Base-by-base conservation (phyloP, 2,113 vertebrate genomes). In the Blennius ocellaris region DNA sequence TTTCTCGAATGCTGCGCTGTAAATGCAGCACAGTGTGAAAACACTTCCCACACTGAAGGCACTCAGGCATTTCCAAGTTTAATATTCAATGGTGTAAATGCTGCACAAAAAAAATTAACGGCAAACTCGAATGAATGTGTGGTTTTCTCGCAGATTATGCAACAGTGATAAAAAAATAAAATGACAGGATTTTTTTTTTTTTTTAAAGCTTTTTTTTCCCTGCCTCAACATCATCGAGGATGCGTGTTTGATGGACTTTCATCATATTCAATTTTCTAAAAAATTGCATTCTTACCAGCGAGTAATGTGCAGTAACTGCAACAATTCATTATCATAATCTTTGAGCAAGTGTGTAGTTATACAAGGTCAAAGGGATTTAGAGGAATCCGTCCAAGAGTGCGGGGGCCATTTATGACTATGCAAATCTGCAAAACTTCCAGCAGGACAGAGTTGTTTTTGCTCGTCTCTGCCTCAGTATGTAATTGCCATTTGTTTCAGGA, bases 311-410 rank as follows among this genome's bases (percentile, higher is more conserved):
- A 73, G 45, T 30, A 21, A 49, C 7, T 6, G 30, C 30, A 45
- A 8, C 14, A 44, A 11, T 68, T 44, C 52, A 65, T 79, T 73
- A 76, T 87, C 80, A 73, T 40, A 74, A n/a, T 50, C 14, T 58
- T 12, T 15, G 56, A 53, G 66, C 77, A 78, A 74, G 72, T 89
- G 69, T 83, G 73, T 55, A 49, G 70, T 66, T 80, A 73, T 69
- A 48, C 75, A 72, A 86, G 75, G 81, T 76, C 77, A 69, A 51
- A 65, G 21, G 71, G 69, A 85, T 78, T 76, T 16, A n/a, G 64
- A 80, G 60, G 49, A 83, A 88, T 82, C 80, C 53, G 57, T 71
- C 3, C 0, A 6, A 11, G 14, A 17, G 48, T 66, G 60, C 66
- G 52, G 39, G 39, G 10, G 21, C 21, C 21, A 30, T 30, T 30